Conservation (phyloP, 2,888 invertebrate species). For the Phymatocera aterrima region DNA sequence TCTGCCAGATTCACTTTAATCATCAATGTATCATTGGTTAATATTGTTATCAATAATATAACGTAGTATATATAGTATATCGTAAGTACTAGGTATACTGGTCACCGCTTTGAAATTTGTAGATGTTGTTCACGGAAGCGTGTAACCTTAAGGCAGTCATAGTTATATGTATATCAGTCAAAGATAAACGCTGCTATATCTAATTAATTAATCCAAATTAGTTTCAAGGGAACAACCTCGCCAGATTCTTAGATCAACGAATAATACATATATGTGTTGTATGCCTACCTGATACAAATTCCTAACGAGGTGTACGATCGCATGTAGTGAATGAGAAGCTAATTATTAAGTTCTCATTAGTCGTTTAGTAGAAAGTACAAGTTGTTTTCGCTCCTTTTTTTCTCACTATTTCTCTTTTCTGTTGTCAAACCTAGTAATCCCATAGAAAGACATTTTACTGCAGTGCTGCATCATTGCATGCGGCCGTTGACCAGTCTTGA, state of each 20-base stretch:
- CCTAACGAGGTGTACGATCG: background rate
- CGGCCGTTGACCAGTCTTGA: background rate
- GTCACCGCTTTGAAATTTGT: background rate
- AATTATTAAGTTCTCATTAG: background rate
- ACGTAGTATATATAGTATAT: too few species aligned
- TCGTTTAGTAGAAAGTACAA: conserved; percentile 30
- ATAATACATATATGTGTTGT: background rate
- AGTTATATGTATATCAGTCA: background rate
- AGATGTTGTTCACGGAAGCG: background rate
- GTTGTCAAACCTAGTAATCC: background rate
- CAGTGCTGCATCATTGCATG: background rate
- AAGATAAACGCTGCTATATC: background rate
- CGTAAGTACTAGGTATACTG: too few species aligned
- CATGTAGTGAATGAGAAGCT: background rate
- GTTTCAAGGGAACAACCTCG: conserved; percentile 34
- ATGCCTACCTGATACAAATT: background rate
- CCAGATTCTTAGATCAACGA: conserved; percentile 9
- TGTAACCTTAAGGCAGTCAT: background rate
- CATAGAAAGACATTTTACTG: background rate
- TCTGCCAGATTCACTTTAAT: too few species aligned
- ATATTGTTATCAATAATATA: too few species aligned
- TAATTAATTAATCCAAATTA: conserved; percentile 27
- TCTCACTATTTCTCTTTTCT: too few species aligned
- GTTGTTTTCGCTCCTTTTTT: conserved; percentile 17
- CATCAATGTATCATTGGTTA: too few species aligned